Percentiles rank a stretch among this genome's conserved stretches.
These are phyloP conservation scores for Dolichoris vasculosae DNA, from an alignment of 1,140 invertebrate genomes.

Conservation along the genomic window DNA sequence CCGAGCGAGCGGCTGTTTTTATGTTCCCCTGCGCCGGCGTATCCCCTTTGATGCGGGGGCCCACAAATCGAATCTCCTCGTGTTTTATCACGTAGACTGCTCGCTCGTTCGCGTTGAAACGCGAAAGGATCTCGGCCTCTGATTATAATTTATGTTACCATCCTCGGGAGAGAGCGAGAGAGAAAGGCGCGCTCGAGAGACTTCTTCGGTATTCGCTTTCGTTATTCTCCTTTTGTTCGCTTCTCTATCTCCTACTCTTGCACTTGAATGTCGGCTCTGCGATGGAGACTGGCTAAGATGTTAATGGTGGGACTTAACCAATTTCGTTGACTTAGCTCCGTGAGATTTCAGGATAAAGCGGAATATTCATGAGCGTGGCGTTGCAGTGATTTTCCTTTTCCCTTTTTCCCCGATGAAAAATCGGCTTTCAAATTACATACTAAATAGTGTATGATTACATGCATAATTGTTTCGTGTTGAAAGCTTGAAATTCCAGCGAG, in stretches of 20 bases:
- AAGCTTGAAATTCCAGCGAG: neutral
- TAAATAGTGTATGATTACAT: neutral
- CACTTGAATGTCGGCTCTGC: neutral
- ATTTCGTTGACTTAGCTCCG: conserved; percentile 12
- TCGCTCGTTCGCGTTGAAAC: conserved; percentile 31
- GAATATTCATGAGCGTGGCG: neutral
- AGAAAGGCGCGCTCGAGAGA: neutral
- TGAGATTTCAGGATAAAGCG: conserved; percentile 10
- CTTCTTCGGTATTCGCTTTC: neutral
- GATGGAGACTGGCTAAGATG: neutral
- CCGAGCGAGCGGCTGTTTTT: conserved; percentile 26
- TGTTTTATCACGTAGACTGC: conserved; percentile 64
- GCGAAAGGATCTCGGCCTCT: conserved; percentile 47
- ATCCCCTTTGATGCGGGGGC: conserved; percentile 64
- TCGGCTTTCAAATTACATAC: neutral
- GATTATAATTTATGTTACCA: conserved; percentile 66
- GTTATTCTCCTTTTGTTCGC: neutral
- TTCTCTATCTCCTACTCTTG: neutral
- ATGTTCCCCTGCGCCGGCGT: conserved; percentile 46
- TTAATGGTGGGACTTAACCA: conserved; percentile 11
- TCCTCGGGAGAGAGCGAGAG: neutral
- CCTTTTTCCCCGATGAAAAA: neutral
- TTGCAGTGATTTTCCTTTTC: neutral
- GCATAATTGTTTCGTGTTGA: neutral
- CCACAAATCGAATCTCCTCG: conserved; percentile 66